Conservation (phyloP, 1,140 invertebrate species). For the Ctenoplectra terminalis region DNA sequence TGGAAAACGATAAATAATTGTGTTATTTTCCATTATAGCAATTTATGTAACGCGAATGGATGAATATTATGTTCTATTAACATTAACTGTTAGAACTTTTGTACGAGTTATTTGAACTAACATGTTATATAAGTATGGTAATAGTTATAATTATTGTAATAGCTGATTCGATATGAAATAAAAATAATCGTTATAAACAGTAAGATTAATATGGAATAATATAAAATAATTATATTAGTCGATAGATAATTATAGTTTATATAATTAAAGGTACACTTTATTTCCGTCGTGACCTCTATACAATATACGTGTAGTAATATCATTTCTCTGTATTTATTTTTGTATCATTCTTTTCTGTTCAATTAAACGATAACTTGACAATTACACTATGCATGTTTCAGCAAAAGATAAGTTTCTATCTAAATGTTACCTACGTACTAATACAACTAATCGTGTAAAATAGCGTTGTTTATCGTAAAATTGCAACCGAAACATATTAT, state of each 20-base stretch:
- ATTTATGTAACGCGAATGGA: too few species aligned
- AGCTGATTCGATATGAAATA: not conserved
- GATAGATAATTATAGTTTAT: not conserved
- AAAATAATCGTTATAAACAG: too few species aligned
- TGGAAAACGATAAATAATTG: too few species aligned
- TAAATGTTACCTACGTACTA: too few species aligned
- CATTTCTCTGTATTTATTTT: not conserved
- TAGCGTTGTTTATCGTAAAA: constrained; percentile 4
- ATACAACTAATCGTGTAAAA: not conserved
- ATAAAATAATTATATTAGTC: too few species aligned
- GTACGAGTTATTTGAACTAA: too few species aligned
- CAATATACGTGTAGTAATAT: not conserved
- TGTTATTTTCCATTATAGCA: too few species aligned
- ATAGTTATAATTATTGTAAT: too few species aligned
- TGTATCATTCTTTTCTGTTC: not conserved
- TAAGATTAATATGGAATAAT: too few species aligned
- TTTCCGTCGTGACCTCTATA: constrained; percentile 11
- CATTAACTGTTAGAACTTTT: too few species aligned
- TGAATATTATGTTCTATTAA: not conserved
- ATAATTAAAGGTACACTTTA: constrained; percentile 2
- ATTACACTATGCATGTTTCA: not conserved
- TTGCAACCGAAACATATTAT: not conserved
- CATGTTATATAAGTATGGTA: too few species aligned
- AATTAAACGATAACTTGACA: not conserved
- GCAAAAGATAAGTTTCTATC: not conserved